phyloP scores from a whole-genome alignment of 2,113 vertebrate genomes.

The Rhinoderma darwinii region DNA sequence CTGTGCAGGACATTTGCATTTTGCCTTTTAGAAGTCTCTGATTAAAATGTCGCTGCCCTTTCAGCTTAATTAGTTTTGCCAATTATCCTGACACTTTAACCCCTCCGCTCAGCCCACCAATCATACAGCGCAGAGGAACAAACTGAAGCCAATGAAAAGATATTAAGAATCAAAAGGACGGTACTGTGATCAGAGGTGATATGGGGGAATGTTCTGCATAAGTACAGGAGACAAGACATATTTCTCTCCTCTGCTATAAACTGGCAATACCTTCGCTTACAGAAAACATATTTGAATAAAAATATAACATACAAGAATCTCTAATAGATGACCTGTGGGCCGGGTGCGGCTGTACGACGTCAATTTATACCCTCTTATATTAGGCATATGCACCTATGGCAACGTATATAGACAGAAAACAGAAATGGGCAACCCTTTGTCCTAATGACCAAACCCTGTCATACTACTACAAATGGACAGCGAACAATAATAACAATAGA shows the following conservation, averaged over 20 bases:
- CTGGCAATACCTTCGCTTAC: background rate
- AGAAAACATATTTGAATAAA: background rate
- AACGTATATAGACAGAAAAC: background rate
- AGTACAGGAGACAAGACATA: background rate
- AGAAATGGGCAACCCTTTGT: too few species aligned
- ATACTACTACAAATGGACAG: background rate
- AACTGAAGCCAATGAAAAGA: constrained; percentile 3
- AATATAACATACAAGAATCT: background rate
- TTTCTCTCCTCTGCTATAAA: background rate
- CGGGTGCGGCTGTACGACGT: background rate
- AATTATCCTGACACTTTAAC: constrained; percentile 49
- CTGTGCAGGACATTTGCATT: constrained; percentile 55
- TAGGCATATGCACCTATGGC: background rate
- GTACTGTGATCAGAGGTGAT: constrained; percentile 15
- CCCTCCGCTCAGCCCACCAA: constrained; percentile 17
- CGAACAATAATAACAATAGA: background rate
- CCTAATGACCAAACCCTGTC: background rate
- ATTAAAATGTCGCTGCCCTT: constrained; percentile 57
- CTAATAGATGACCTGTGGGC: background rate
- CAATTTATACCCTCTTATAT: background rate
- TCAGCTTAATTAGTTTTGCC: constrained; percentile 59
- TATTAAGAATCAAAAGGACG: constrained; percentile 12
- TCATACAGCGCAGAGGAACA: constrained; percentile 30
- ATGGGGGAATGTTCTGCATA: background rate
- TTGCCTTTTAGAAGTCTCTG: constrained; percentile 58